A percentile compares a stretch with the other conserved stretches of the same genome.
Evolutionary conservation across 2,113 vertebrate species (phyloP).

Genomic region (Brachyhypopomus occidentalis): DNA sequence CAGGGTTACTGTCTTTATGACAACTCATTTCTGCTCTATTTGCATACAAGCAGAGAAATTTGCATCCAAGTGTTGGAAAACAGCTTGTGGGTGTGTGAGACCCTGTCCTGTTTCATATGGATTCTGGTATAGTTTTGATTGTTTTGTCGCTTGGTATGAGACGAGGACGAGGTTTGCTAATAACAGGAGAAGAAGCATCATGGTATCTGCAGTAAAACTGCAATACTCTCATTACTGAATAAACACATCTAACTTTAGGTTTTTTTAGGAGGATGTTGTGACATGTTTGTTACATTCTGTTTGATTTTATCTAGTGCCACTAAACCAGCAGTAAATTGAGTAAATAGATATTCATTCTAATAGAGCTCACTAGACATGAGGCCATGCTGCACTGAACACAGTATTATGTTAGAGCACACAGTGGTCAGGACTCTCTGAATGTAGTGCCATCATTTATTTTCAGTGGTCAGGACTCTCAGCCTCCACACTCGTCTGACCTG

Average conservation of each 20-base stretch:
- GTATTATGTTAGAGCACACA: neutral
- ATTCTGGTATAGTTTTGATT: too few species aligned
- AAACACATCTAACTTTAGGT: neutral
- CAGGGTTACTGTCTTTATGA: too few species aligned
- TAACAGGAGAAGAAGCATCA: neutral
- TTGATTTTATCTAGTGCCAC: neutral
- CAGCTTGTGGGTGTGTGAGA: too few species aligned
- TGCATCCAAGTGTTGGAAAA: too few species aligned
- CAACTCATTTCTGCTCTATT: too few species aligned
- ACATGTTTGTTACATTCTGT: neutral
- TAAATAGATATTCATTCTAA: neutral
- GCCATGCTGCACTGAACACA: conserved; percentile 1
- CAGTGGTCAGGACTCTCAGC: too few species aligned
- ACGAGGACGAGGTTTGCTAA: neutral
- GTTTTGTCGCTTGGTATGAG: neutral
- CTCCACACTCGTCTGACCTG: too few species aligned
- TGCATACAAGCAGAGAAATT: too few species aligned
- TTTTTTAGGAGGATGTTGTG: neutral
- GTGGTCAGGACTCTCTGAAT: neutral
- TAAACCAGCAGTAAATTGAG: neutral
- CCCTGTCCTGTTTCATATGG: too few species aligned
- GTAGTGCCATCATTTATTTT: too few species aligned
- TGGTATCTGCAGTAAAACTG: neutral
- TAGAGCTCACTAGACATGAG: too few species aligned
- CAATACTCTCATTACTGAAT: neutral